These are phyloP conservation scores for Scrobipalpa atriplicella DNA, from an alignment of 2,888 invertebrate genomes.

Conservation along the genomic window DNA sequence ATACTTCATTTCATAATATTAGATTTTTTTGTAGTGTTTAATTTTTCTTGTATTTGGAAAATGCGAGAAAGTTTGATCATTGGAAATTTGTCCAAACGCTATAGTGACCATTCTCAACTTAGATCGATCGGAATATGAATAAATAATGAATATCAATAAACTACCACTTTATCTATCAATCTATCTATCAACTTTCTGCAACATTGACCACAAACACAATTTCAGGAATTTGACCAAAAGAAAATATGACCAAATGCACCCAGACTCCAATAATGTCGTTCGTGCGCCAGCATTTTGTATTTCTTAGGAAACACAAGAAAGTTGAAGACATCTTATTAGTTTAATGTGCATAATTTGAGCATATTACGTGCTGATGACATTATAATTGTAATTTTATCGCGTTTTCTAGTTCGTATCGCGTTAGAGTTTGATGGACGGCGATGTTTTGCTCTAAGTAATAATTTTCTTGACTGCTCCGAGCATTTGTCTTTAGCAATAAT, in stretches of 20 bases:
- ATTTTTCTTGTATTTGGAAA: no score
- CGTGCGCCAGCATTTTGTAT: constrained; percentile 43
- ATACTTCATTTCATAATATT: no score
- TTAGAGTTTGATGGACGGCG: constrained; percentile 21
- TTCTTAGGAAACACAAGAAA: constrained; percentile 40
- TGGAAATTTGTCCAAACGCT: no score
- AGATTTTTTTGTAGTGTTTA: no score
- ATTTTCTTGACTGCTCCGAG: constrained; percentile 15
- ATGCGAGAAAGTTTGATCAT: no score
- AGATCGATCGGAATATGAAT: no score
- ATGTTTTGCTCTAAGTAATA: constrained; percentile 29
- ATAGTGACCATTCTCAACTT: no score
- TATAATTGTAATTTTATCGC: constrained; percentile 48
- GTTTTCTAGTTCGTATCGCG: constrained; percentile 22
- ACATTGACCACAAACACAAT: no score
- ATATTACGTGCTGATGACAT: constrained; percentile 47
- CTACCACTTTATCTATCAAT: no score
- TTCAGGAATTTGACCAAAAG: constrained; percentile 37
- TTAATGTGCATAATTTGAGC: constrained; percentile 39
- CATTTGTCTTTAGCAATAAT: constrained; percentile 18
- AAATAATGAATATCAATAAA: no score
- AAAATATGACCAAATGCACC: not conserved
- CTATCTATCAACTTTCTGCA: no score
- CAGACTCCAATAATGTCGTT: constrained; percentile 38
- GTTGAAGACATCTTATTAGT: constrained; percentile 43